These are phyloP conservation scores for Eupithecia vulgata DNA, from an alignment of 2,888 invertebrate genomes.

Conservation along the genomic window DNA sequence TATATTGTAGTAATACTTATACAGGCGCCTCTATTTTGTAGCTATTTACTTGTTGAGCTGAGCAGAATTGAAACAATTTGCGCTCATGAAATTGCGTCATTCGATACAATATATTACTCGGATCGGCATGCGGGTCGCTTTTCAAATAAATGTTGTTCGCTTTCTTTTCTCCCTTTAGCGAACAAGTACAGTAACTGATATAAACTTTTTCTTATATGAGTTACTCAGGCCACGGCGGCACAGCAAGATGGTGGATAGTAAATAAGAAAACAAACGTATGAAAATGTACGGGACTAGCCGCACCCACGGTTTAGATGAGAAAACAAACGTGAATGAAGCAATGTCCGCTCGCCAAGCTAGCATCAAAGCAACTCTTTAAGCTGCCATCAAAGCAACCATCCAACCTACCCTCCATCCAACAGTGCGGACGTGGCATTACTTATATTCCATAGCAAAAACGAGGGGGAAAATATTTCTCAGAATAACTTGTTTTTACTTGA, in stretches of 20 bases:
- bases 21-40: neutral
- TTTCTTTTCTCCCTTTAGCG: slow-evolving; percentile 16
- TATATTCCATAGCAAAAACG: neutral
- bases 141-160: slow-evolving; percentile 29
- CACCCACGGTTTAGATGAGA: too few species aligned
- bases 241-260: neutral
- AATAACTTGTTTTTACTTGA: neutral
- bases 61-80: slow-evolving; percentile 14
- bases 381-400: neutral
- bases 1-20: too few species aligned
- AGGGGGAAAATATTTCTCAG: neutral
- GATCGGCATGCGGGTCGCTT: slow-evolving; percentile 38
- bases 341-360: too few species aligned
- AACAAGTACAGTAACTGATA: slow-evolving; percentile 15
- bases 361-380: too few species aligned
- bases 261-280: too few species aligned
- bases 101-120: slow-evolving; percentile 46
- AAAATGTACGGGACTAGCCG: neutral
- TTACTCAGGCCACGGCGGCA: neutral
- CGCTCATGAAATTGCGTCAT: slow-evolving; percentile 42
- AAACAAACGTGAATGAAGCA: too few species aligned
- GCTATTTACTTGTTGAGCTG: slow-evolving; percentile 9
- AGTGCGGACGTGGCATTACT: neutral
- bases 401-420: neutral
- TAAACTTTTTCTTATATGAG: neutral